These are phyloP conservation scores for Aethes cnicana DNA, from an alignment of 2,888 invertebrate species.

Conservation along the genomic window DNA sequence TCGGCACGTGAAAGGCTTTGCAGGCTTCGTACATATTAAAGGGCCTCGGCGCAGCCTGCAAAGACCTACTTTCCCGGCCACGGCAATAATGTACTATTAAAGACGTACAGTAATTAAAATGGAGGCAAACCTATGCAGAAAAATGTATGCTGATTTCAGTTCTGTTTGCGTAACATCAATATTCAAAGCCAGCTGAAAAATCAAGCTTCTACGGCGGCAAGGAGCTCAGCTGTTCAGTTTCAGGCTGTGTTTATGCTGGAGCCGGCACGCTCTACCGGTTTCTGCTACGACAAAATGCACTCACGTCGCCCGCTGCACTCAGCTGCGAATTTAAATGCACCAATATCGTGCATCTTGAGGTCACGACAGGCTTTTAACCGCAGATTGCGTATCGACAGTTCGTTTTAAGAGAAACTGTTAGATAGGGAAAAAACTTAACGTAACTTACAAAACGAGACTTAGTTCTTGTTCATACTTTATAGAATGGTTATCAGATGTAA, in stretches of 20 bases:
- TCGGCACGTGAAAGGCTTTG: no score
- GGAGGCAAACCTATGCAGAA: no score
- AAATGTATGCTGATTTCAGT: slow-evolving; percentile 42
- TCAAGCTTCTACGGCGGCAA: slow-evolving; percentile 46
- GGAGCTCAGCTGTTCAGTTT: slow-evolving; percentile 55
- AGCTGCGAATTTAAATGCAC: slow-evolving; percentile 62
- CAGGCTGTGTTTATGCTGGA: slow-evolving; percentile 65
- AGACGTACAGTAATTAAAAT: no score
- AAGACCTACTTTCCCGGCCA: no score
- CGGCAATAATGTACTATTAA: no score
- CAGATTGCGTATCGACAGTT: background rate
- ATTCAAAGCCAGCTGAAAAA: slow-evolving; percentile 68
- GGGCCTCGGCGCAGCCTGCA: no score
- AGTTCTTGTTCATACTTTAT: no score
- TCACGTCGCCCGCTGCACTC: slow-evolving; percentile 67
- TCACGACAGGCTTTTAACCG: slow-evolving; percentile 32
- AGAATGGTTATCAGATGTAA: background rate
- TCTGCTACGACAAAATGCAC: slow-evolving; percentile 78
- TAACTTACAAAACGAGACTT: no score
- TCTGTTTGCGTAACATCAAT: slow-evolving; percentile 63
- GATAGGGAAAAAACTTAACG: no score
- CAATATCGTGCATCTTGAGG: slow-evolving; percentile 66
- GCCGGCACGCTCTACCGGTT: slow-evolving; percentile 63
- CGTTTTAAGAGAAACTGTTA: background rate
- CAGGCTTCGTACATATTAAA: no score